Evolutionary conservation across 1,140 invertebrate species (phyloP).

Genomic region (Neodiprion fabricii): DNA sequence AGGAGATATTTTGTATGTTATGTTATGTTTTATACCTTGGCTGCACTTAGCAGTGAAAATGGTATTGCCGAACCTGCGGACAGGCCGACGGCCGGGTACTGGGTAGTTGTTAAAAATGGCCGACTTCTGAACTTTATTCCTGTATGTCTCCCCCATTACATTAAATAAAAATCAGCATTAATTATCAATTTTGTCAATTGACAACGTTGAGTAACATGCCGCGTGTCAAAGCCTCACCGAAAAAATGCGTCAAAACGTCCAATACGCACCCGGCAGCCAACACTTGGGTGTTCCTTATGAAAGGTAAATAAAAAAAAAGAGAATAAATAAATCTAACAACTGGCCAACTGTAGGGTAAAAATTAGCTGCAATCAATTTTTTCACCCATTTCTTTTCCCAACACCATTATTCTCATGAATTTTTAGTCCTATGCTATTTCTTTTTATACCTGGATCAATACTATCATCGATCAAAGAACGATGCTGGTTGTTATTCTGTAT

Average conservation of each 20-base stretch:
- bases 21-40: not conserved
- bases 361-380: too few relatives aligned
- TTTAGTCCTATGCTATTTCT: too few relatives aligned
- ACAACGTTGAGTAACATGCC: conserved; percentile 54
- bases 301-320: conserved; percentile 58
- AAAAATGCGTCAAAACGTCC: conserved; percentile 63
- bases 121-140: conserved; percentile 8
- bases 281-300: conserved; percentile 71
- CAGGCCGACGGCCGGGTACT: not conserved
- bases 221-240: conserved; percentile 63
- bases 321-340: not conserved
- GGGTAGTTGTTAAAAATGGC: conserved; percentile 16
- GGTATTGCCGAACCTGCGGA: not conserved
- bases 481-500: not conserved
- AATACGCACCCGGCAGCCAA: conserved; percentile 55
- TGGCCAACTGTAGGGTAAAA: not conserved
- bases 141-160: not conserved
- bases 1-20: not conserved
- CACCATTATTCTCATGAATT: not conserved
- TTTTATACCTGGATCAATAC: not conserved
- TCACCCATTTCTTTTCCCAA: not conserved
- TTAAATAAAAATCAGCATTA: not conserved
- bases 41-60: not conserved
- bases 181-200: not conserved
- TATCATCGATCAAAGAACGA: not conserved